These are phyloP conservation scores for Cynoglossus semilaevis DNA, from an alignment of 2,113 vertebrate genomes.

Conservation along the genomic window DNA sequence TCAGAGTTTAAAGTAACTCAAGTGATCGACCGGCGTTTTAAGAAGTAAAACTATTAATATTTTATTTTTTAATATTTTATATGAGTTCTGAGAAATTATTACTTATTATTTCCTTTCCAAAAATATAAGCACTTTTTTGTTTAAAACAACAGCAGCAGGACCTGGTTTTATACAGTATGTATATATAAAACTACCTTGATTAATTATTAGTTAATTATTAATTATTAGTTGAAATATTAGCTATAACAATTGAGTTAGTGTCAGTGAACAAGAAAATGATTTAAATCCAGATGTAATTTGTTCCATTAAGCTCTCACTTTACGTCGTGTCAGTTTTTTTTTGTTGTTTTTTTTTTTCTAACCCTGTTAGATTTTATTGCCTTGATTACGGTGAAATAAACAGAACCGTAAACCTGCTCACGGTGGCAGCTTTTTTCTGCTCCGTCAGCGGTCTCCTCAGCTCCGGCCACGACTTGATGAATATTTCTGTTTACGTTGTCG, in stretches of 20 bases:
- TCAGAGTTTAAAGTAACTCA: neutral
- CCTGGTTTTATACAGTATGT: too few species aligned
- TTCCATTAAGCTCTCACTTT: neutral
- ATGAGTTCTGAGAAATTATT: too few species aligned
- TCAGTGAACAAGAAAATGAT: neutral
- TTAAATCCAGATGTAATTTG: slow-evolving; percentile 11
- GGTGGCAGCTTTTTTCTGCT: slow-evolving; percentile 1
- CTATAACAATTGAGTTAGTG: too few species aligned
- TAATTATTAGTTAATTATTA: too few species aligned
- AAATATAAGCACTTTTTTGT: too few species aligned
- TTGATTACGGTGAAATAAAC: slow-evolving; percentile 12
- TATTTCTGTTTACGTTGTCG: slow-evolving; percentile 10
- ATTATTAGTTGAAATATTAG: too few species aligned
- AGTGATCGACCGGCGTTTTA: too few species aligned
- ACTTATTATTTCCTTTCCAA: too few species aligned
- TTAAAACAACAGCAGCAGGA: too few species aligned
- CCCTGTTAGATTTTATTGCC: neutral
- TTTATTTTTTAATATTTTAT: too few species aligned
- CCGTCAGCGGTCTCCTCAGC: slow-evolving; percentile 5
- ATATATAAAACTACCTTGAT: too few species aligned
- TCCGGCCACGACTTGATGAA: slow-evolving; percentile 3
- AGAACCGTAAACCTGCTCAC: slow-evolving; percentile 1
- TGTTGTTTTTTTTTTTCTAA: slow-evolving; percentile 13
- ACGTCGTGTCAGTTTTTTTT: neutral
- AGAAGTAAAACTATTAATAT: too few species aligned